Evolutionary conservation across 2,797 vertebrate species (phyloP), one percentile per base, ranked within the genome.

Genomic region (Premnoplex brunnescens): DNA sequence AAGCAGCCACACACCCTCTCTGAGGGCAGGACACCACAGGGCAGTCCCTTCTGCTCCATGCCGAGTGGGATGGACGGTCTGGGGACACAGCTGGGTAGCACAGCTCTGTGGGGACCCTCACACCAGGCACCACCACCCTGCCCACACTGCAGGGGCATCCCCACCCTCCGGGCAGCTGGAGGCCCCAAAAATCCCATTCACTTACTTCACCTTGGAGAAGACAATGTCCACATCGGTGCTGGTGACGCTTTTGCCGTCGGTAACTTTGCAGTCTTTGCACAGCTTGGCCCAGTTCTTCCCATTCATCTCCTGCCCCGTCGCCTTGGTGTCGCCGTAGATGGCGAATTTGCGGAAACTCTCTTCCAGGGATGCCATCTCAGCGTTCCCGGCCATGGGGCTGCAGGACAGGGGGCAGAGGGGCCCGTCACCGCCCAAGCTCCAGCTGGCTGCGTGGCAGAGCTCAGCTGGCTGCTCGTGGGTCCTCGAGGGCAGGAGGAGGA

Each of bases 221-320:
- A 99, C 98, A 14, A 99, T 99, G 96, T 99, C 99, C 30, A 99
- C 99, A 0, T 99, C 99, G 0, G 99, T 99, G 94, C 98, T 55
- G 8, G 98, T 99, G 86, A 99, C 75, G 0, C 96, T 98, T 97
- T 99, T 99, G 54, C 99, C 98, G 0, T 99, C 99, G 0, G 97
- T 98, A 94, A 99, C 98, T 97, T 98, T 99, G 96, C 99, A 99
- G 97, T 99, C 99, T 66, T 99, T 99, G 96, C 99, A 99, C n/a
- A 99, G 98, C 94, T 99, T 99, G 95, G 99, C 99, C 99, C 99
- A 99, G 98, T 99, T 99, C 97, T 99, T 99, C 73, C 99, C 99
- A 0, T 99, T 99, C 97, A 99, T 97, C 97, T 99, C 99, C 58
- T 98, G 98, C 32, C 99, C 99, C 0, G 98, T 98, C 0, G 99